These are phyloP conservation scores for Cyprinus carpio DNA, from an alignment of 2,113 vertebrate species.

Conservation along the genomic window DNA sequence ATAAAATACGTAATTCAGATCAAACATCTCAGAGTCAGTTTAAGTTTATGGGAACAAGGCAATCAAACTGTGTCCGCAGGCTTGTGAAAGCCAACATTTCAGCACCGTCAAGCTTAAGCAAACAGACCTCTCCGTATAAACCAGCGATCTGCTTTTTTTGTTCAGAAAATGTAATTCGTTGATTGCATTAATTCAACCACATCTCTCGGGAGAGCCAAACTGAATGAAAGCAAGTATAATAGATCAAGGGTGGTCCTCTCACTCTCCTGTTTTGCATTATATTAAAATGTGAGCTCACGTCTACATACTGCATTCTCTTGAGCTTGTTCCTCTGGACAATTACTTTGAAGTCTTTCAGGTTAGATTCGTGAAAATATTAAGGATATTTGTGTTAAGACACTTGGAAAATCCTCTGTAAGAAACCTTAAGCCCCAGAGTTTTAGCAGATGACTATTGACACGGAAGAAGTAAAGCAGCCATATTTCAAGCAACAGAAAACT, in stretches of 20 bases:
- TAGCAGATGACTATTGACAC: background rate
- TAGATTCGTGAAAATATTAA: background rate
- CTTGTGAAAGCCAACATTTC: constrained; percentile 44
- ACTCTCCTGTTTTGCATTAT: background rate
- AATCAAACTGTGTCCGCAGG: constrained; percentile 25
- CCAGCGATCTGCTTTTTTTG: constrained; percentile 14
- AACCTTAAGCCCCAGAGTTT: background rate
- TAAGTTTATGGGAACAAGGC: constrained; percentile 44
- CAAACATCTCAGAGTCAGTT: constrained; percentile 35
- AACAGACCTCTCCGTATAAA: constrained; percentile 34
- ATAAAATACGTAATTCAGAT: constrained; percentile 43
- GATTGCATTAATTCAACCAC: constrained; percentile 34
- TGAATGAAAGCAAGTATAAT: constrained; percentile 1
- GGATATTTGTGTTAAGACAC: background rate
- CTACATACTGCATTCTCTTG: background rate
- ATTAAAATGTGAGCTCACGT: constrained; percentile 48
- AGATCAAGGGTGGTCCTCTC: constrained; percentile 17
- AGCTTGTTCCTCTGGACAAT: background rate
- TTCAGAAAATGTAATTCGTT: constrained; percentile 24
- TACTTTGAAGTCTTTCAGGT: background rate
- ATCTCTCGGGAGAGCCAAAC: background rate
- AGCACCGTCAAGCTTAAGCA: constrained; percentile 31
- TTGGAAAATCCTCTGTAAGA: background rate
- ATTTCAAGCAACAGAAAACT: background rate
- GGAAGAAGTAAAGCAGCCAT: background rate